Conservation (phyloP, 64 coral and sea anemone genomes). For the Trachythela sp. region DNA sequence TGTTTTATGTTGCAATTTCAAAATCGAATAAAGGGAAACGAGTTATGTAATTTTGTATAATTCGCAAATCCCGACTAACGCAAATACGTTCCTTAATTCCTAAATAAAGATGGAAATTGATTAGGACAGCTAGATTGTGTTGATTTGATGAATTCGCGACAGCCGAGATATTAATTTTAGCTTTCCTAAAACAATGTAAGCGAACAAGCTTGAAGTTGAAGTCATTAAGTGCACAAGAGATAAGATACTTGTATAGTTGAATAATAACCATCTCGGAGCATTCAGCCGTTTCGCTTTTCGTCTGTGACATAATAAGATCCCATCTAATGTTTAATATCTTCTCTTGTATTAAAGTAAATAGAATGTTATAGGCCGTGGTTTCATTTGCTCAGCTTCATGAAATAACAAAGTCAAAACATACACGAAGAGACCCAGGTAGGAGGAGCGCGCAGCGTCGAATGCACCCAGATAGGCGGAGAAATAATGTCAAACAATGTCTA, state of each 20-base stretch:
- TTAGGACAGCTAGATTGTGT: not conserved
- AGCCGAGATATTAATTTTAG: not conserved
- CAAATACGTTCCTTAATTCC: not conserved
- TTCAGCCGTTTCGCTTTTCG: not conserved
- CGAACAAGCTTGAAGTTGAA: not conserved
- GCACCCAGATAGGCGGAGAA: constrained; percentile 95
- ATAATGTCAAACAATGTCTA: constrained; percentile 93
- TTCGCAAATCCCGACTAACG: not conserved
- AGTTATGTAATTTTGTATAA: too few species aligned
- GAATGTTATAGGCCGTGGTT: constrained; percentile 16
- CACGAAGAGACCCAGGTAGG: constrained; percentile 74
- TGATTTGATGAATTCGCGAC: not conserved
- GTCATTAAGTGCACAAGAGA: not conserved
- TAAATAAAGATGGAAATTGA: not conserved
- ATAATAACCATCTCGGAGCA: not conserved
- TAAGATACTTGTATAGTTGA: not conserved
- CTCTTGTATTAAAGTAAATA: constrained; percentile 8
- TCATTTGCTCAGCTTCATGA: constrained; percentile 14
- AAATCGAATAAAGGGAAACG: not conserved
- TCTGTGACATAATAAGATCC: not conserved
- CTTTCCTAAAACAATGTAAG: not conserved
- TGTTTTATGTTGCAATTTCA: too few species aligned
- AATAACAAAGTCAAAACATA: constrained; percentile 18
- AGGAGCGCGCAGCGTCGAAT: constrained; percentile 81
- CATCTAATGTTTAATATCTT: not conserved